Evolutionary conservation across 2,113 vertebrate genomes (phyloP).

Genomic region (Otocyon megalotis): DNA sequence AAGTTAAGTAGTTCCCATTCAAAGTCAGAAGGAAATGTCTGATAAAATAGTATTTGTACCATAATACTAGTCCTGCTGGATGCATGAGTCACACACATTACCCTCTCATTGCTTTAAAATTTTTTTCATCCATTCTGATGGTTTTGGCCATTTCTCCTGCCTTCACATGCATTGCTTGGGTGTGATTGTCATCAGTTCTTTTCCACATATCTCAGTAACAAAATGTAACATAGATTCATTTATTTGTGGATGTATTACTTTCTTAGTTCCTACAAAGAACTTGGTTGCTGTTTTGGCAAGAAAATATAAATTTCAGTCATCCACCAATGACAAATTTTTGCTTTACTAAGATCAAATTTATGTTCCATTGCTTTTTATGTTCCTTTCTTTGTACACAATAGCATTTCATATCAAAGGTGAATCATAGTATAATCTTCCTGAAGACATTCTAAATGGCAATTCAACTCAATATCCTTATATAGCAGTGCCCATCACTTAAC

Average conservation of each 20-base stretch:
- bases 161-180: not conserved
- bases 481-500: not conserved
- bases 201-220: not conserved
- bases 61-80: not conserved
- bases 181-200: not conserved
- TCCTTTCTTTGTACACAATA: not conserved
- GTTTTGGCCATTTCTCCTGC: not conserved
- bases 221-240: not conserved
- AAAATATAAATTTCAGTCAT: not conserved
- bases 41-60: not conserved
- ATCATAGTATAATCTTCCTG: not conserved
- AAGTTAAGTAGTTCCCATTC: not conserved
- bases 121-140: not conserved
- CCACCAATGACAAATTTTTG: not conserved
- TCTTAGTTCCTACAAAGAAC: not conserved
- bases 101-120: not conserved
- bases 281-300: not conserved
- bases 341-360: not conserved
- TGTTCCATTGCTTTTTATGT: not conserved
- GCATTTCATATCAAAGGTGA: not conserved
- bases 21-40: not conserved
- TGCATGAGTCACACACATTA: not conserved
- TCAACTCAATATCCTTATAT: not conserved
- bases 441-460: not conserved
- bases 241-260: not conserved